Conservation (phyloP, 1,140 invertebrate species). For the Tetramorium alpestre region DNA sequence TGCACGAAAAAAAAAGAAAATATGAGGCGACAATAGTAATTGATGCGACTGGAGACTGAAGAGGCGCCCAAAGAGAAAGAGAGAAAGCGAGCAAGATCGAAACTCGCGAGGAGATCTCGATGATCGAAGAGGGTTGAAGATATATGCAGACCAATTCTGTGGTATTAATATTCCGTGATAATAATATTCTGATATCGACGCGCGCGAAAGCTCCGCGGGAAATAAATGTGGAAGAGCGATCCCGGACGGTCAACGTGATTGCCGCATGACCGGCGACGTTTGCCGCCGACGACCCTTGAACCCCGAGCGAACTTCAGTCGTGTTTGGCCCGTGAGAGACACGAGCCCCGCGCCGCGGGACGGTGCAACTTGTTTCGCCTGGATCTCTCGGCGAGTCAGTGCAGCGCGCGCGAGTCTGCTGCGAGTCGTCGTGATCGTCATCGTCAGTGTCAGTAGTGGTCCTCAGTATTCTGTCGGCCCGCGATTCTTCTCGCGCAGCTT, state of each 20-base stretch:
- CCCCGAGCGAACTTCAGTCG: constrained; percentile 56
- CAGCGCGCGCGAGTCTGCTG: background rate
- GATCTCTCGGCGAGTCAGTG: background rate
- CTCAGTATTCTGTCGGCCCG: background rate
- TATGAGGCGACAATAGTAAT: too few relatives aligned
- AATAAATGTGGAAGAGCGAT: too few relatives aligned
- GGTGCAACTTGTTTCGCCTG: background rate
- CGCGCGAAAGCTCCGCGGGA: background rate
- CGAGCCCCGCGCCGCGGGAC: background rate
- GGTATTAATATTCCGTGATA: background rate
- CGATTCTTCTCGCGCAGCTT: background rate
- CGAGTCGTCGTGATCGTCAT: background rate
- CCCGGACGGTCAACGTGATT: background rate
- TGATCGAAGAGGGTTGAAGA: background rate
- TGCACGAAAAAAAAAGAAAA: too few relatives aligned
- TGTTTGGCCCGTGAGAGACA: constrained; percentile 67
- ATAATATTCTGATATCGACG: too few relatives aligned
- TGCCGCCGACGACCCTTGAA: constrained; percentile 78
- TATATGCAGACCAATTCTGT: background rate
- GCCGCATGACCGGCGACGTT: background rate
- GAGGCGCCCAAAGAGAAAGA: too few relatives aligned
- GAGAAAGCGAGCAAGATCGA: too few relatives aligned
- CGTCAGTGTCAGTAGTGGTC: background rate
- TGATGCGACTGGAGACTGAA: too few relatives aligned
- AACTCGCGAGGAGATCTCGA: too few relatives aligned